Evolutionary conservation across 2,888 invertebrate species (phyloP), one percentile per base, ranked within the genome.

Genomic region (Fissipunctia ypsillon): DNA sequence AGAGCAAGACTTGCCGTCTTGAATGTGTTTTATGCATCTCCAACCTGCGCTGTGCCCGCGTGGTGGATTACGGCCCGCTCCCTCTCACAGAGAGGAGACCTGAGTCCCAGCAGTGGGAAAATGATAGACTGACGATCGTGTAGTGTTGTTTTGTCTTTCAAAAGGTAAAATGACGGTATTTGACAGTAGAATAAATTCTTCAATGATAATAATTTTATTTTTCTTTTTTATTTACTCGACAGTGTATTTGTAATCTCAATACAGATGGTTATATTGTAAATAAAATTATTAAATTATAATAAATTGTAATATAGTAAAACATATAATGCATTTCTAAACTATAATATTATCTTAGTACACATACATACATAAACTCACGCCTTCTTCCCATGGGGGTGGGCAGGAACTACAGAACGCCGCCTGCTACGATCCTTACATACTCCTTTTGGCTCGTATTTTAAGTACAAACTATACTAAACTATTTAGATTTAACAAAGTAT

Each of bases 171-270:
- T 38, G 0, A 61, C 6, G 9, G 3, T 35, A 31, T 31, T 28
- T 14, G 1, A 31, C 9, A 16, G 4, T 5, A 25, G 50, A 41
- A 43, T 50, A 35, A n/a, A n/a, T 35, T 19, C 12, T 57, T 64
- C 56, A 73, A 73, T 72, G 25, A 64, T 28, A 25, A 9, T 73
- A 48, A n/a, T n/a, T 59, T 41, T 22, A 19, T 45, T 56, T 35
- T 3, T 0, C 16, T 35, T 25, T 60, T 48, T 43, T 64, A 22
- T 22, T 12, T 12, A 7, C 4, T 38, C 9, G 0, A 50, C 0
- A 19, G 12, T 73, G 57, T 43, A 74, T 74, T 74, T 35, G 2
- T 5, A 50, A 66, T 66, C 14, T 59, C 50, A 43, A 50, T 66
- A 66, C 48, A 66, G 38, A 56, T n/a, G 14, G 19, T 52, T 22